Conservation (phyloP, 2,888 invertebrate species). For the Odontocerum albicorne region DNA sequence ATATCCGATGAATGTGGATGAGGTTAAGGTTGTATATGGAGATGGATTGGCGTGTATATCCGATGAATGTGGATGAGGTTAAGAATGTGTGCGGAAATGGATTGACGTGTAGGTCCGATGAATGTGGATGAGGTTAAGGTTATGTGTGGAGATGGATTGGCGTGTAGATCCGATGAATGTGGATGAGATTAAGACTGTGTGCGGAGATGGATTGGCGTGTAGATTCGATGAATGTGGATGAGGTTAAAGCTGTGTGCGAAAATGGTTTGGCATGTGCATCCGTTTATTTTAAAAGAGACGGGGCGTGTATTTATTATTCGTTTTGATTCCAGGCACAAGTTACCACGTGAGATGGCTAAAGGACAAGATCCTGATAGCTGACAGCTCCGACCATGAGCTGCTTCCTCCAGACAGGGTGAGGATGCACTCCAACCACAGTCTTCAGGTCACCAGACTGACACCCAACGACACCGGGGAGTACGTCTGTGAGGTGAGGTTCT, state of each 20-base stretch:
- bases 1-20: too few relatives aligned
- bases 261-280: not conserved
- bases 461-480: slow-evolving; percentile 67
- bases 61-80: too few relatives aligned
- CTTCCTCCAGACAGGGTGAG: slow-evolving; percentile 59
- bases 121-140: too few relatives aligned
- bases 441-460: slow-evolving; percentile 62
- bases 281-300: too few relatives aligned
- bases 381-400: slow-evolving; percentile 49
- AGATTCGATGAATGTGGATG: too few relatives aligned
- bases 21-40: too few relatives aligned
- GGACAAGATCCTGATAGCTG: slow-evolving; percentile 65
- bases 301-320: not conserved
- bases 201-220: too few relatives aligned
- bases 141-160: too few relatives aligned
- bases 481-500: slow-evolving; percentile 66
- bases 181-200: too few relatives aligned
- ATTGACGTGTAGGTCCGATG: too few relatives aligned
- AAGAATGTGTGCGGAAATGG: too few relatives aligned
- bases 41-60: too few relatives aligned
- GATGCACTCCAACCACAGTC: slow-evolving; percentile 71
- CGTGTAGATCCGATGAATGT: not conserved
- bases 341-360: slow-evolving; percentile 73
- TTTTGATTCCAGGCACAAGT: slow-evolving; percentile 56
- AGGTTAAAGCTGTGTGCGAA: not conserved